Evolutionary conservation across 2,888 invertebrate genomes (phyloP).

Genomic region (Priocnemis perturbator): DNA sequence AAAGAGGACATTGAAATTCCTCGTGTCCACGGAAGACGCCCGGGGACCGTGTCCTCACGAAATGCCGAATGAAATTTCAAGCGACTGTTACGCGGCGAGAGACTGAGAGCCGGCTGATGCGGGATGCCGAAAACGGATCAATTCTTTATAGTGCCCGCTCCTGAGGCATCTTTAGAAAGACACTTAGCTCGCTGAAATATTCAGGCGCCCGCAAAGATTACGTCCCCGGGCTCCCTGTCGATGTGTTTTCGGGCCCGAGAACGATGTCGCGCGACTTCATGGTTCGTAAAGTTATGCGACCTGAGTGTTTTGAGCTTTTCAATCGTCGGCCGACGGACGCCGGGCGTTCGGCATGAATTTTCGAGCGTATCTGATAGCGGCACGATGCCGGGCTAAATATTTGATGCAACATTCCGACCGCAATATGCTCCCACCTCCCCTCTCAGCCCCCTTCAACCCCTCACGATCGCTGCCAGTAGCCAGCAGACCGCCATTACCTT

Average conservation of each 20-base stretch:
- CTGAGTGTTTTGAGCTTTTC: slow-evolving; percentile 60
- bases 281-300: slow-evolving; percentile 61
- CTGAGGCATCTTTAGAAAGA: slow-evolving; percentile 18
- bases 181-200: slow-evolving; percentile 32
- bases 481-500: slow-evolving; percentile 62
- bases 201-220: slow-evolving; percentile 20
- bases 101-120: not conserved
- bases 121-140: not conserved
- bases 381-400: slow-evolving; percentile 69
- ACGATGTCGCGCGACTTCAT: slow-evolving; percentile 41
- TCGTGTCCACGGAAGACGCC: not conserved
- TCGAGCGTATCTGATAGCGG: slow-evolving; percentile 66
- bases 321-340: slow-evolving; percentile 61
- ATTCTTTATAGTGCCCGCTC: slow-evolving; percentile 5
- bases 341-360: slow-evolving; percentile 68
- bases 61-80: no score
- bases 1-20: not conserved
- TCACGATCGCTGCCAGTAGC: slow-evolving; percentile 15
- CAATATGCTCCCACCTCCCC: slow-evolving; percentile 64
- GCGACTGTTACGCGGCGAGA: no score
- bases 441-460: slow-evolving; percentile 35
- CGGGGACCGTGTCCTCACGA: no score
- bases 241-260: not conserved
- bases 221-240: not conserved
- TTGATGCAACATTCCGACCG: slow-evolving; percentile 72